phyloP scores from a whole-genome alignment of 1,140 invertebrate genomes.

The Drosophila prosaltans region DNA sequence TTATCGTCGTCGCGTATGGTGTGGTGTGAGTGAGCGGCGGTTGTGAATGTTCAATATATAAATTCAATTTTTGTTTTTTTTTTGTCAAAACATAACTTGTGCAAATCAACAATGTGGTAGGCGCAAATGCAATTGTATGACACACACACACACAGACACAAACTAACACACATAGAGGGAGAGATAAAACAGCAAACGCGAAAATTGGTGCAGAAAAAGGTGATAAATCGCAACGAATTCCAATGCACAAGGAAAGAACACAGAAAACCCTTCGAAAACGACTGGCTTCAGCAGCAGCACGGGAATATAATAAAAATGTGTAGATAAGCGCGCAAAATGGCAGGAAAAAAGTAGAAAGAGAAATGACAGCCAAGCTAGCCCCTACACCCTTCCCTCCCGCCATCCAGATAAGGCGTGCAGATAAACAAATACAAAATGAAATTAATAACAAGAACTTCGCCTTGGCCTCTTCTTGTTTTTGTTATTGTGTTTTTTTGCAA shows the following conservation, averaged over 20 bases:
- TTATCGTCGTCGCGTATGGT: conserved; percentile 20
- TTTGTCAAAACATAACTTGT: conserved; percentile 33
- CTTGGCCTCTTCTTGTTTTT: conserved; percentile 33
- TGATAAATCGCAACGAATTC: conserved; percentile 65
- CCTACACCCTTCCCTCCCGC: background rate
- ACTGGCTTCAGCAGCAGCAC: conserved; percentile 14
- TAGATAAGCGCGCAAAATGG: conserved; percentile 75
- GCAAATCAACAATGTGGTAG: conserved; percentile 28
- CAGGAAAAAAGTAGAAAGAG: conserved; percentile 39
- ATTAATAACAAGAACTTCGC: conserved; percentile 61
- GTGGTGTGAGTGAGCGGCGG: conserved; percentile 5
- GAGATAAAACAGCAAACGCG: conserved; percentile 23
- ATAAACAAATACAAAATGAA: conserved; percentile 69
- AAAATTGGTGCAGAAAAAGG: conserved; percentile 48
- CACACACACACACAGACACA: conserved; percentile 11
- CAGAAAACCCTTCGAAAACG: conserved; percentile 45
- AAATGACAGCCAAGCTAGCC: conserved; percentile 26
- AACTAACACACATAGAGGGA: conserved; percentile 12
- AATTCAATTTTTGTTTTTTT: conserved; percentile 29
- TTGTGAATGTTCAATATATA: conserved; percentile 9
- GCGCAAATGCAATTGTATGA: conserved; percentile 32
- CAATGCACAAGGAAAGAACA: conserved; percentile 57
- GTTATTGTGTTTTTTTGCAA: conserved; percentile 56
- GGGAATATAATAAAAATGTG: conserved; percentile 52
- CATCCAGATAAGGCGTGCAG: conserved; percentile 61